Conservation (phyloP, 2,797 vertebrate genomes). For the Bradypodion ventrale region DNA sequence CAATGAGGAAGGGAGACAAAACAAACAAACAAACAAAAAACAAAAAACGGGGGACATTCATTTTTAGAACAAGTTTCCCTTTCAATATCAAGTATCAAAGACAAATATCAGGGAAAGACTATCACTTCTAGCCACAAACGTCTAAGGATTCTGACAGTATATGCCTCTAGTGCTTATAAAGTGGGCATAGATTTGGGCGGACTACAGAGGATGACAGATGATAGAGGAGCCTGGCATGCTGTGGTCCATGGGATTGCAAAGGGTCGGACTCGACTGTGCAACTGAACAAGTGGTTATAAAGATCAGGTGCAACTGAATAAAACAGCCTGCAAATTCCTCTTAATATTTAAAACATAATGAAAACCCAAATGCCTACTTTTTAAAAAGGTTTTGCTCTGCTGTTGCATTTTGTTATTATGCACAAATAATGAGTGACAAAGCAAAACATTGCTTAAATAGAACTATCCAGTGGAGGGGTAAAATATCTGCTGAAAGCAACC, state of each 20-base stretch:
- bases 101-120: not conserved
- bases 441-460: not conserved
- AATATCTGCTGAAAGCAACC: not conserved
- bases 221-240: too few species aligned
- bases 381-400: not conserved
- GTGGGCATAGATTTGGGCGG: too few species aligned
- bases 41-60: not conserved
- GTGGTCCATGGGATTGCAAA: too few species aligned
- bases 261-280: too few species aligned
- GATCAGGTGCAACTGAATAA: not conserved
- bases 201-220: too few species aligned
- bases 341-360: not conserved
- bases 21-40: too few species aligned
- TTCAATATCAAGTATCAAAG: not conserved
- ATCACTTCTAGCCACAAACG: not conserved
- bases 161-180: too few species aligned
- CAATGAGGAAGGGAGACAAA: too few species aligned
- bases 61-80: not conserved
- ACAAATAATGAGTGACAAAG: conserved; percentile 15
- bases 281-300: too few species aligned
- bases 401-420: not conserved
- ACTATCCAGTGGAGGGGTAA: not conserved
- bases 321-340: not conserved
- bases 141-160: not conserved
- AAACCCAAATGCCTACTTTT: not conserved